Base-by-base conservation (phyloP, 2,113 vertebrate species). In the Sturnus vulgaris region DNA sequence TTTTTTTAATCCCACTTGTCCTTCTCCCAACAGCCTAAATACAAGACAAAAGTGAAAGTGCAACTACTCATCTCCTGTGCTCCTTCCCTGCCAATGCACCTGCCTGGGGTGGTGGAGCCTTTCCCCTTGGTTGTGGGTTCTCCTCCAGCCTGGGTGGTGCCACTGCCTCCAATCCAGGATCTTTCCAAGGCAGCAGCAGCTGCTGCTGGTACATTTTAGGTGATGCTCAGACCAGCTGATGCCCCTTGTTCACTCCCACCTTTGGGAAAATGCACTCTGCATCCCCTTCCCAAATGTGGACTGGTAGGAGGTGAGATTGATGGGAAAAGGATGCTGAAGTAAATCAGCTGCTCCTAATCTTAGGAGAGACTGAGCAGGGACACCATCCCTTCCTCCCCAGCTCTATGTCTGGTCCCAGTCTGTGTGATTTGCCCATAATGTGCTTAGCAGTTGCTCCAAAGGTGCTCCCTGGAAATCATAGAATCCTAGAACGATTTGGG, bases 1-100 rank as follows among this genome's bases (percentile, higher is more conserved):
- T 73, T 90, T 85, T 82, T 71, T 35, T 37, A 47, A 55, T 49
- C 64, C 60, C 47, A 30, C 17, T 93, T 78, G 35, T 75, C 52
- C 75, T 92, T 50, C 66, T 78, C 73, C 33, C 71, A 86, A 47
- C 22, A 92, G 52, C 60, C 47, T 70, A 31, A 86, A 59, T 35
- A 44, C 12, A 55, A 88, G 92, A 52, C 76, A 94, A 91, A 97
- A 97, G 92, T 37, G 95, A 96, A 97, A 97, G 94, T 71, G 91
- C 69, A 97, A 86, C 27, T 76, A 16, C 10, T 70, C 6, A 0
- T 76, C 4, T 69, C 25, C 66, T 55, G 18, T 50, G 11, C 12
- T 82, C 27, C 66, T 52, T 49, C 52, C 47, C 42, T 40, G 19
- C 47, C 2, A 0, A 1, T 0, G 64, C 64, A 59, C 22, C 64